Conservation (phyloP, 1,140 invertebrate species). For the Drosophila triauraria region DNA sequence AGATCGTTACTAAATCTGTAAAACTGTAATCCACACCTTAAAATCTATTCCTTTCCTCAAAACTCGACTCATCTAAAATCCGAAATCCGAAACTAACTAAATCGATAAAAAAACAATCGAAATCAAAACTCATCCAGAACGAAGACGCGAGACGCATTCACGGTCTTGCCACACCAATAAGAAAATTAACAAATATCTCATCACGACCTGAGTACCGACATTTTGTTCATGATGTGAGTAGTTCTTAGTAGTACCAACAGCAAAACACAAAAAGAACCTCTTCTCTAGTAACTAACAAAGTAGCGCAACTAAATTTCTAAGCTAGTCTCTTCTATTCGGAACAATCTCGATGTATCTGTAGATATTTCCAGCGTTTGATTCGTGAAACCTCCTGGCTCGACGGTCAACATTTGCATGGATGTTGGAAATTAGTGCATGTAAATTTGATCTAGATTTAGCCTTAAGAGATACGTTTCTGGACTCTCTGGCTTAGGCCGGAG, state of each 20-base stretch:
- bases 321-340: slow-evolving; percentile 24
- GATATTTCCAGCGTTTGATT: slow-evolving; percentile 5
- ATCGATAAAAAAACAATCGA: slow-evolving; percentile 50
- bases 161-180: slow-evolving; percentile 85
- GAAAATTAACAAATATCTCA: slow-evolving; percentile 85
- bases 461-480: background rate
- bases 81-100: slow-evolving; percentile 51
- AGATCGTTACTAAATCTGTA: slow-evolving; percentile 25
- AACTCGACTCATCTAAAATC: slow-evolving; percentile 64
- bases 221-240: slow-evolving; percentile 85
- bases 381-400: background rate
- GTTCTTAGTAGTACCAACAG: slow-evolving; percentile 70
- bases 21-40: slow-evolving; percentile 69
- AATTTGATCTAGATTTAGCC: background rate
- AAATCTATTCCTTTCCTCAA: slow-evolving; percentile 79
- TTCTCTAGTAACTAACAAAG: slow-evolving; percentile 43
- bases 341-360: slow-evolving; percentile 41
- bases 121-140: slow-evolving; percentile 81
- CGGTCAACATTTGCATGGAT: slow-evolving; percentile 23
- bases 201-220: slow-evolving; percentile 85
- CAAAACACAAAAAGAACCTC: slow-evolving; percentile 28
- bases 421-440: slow-evolving; percentile 28
- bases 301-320: slow-evolving; percentile 48
- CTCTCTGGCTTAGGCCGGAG: background rate
- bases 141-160: slow-evolving; percentile 85